These are phyloP conservation scores for Garra rufa DNA, from an alignment of 2,113 vertebrate species.

Conservation along the genomic window DNA sequence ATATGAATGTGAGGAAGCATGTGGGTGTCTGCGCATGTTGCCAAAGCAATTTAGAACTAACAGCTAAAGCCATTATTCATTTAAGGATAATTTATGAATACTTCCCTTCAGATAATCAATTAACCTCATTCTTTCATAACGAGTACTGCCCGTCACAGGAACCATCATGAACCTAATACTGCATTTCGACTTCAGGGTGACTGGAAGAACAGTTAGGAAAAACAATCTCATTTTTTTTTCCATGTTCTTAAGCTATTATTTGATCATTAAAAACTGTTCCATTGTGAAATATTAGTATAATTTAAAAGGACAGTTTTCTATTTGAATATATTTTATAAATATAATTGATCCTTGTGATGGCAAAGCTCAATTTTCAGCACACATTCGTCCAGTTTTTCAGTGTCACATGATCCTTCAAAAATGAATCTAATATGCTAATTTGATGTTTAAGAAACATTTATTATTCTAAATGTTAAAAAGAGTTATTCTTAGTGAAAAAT, in stretches of 20 bases:
- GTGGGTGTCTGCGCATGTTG: constrained; percentile 46
- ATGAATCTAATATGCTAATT: background rate
- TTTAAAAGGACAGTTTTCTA: background rate
- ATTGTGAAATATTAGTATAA: background rate
- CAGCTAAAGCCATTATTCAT: constrained; percentile 55
- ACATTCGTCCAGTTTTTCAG: background rate
- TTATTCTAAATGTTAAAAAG: background rate
- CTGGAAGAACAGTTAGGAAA: background rate
- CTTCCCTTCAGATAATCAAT: constrained; percentile 40
- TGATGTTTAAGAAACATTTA: background rate
- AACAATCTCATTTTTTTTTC: background rate
- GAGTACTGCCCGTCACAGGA: background rate
- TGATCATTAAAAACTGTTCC: background rate
- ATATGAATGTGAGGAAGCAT: constrained; percentile 17
- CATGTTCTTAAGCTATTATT: background rate
- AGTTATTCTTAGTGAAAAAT: background rate
- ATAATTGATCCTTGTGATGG: background rate
- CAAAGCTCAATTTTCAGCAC: background rate
- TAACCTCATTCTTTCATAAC: constrained; percentile 21
- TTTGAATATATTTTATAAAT: background rate
- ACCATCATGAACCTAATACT: background rate
- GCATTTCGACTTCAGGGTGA: background rate
- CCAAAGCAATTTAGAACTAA: constrained; percentile 61
- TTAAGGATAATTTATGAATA: constrained; percentile 49
- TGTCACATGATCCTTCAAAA: background rate